Evolutionary conservation across 2,113 vertebrate genomes (phyloP), one percentile per base, ranked within the genome.

Genomic region (Paracanthobrama guichenoti): DNA sequence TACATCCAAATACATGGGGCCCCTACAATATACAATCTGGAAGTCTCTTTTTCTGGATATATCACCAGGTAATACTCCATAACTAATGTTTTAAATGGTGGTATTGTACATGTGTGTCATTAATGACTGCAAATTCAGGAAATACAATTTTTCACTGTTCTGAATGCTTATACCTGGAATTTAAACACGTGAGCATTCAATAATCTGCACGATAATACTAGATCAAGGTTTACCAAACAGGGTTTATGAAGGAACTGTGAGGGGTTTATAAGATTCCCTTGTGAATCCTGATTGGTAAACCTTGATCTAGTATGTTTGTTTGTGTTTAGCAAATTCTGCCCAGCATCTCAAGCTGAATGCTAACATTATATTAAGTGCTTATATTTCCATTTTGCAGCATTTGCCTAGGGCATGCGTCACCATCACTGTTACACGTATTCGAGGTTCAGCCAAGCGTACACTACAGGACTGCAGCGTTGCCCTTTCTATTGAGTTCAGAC

Each of bases 1-100:
- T 0, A 99, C 98, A 73, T 99, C 97, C 86, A 99, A 99, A 88
- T 99, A 99, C 92, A 99, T 96, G 90, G 98, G 98, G 0, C 97
- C 98, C 0, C 92, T 99, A 88, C 98, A 99, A 91, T 99, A 97
- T 90, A 98, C 96, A 13, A 99, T 99, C 92, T 99, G 98, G 98
- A 99, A 99, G 89, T 96, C 97, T 2, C 96, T 99, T 24, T 99
- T 97, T 91, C 97, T 98, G 92, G 97, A 99, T 86, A 96, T 99
- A 88, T 96, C 97, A 62, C 98, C 98, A 72, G 98, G 98, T 99
- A 96, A 67, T 59, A 81, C 46, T 13, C 79, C 2, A 44, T 26
- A 53, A 53, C 24, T 11, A 18, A 13, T 31, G 16, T 53, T 75
- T 46, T 73, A 46, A 69, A 20, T 35, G 4, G 18, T 42, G 9